phyloP scores from a whole-genome alignment of 1,140 invertebrate genomes.

The Drosophila orosa region DNA sequence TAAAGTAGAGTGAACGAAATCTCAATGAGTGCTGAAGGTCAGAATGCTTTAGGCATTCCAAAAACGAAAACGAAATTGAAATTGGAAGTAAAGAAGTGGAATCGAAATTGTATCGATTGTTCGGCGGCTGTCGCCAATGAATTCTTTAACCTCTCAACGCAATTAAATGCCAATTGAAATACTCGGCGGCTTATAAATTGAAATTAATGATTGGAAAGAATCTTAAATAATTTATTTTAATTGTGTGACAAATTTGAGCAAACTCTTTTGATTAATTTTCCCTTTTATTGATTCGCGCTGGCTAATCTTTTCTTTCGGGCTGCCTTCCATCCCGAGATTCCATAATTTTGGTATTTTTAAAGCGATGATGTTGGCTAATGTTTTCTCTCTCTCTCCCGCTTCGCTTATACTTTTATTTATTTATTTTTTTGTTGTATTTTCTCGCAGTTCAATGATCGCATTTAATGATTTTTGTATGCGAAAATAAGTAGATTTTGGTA shows the following conservation, averaged over 20 bases:
- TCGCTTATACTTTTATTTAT: constrained; percentile 17
- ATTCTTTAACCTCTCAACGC: constrained; percentile 63
- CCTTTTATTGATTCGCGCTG: constrained; percentile 52
- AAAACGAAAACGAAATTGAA: constrained; percentile 65
- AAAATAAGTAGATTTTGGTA: constrained; percentile 81
- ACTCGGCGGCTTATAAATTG: constrained; percentile 48
- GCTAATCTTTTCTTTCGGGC: constrained; percentile 53
- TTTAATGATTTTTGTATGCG: constrained; percentile 82
- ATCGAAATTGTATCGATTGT: constrained; percentile 75
- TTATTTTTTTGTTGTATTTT: constrained; percentile 12
- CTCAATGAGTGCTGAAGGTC: constrained; percentile 81
- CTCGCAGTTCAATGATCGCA: constrained; percentile 74
- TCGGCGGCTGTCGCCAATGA: constrained; percentile 68
- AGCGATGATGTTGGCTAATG: constrained; percentile 48
- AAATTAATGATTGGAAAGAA: constrained; percentile 66
- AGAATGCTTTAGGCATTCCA: constrained; percentile 72
- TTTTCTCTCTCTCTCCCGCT: constrained; percentile 16
- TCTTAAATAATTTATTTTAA: constrained; percentile 63
- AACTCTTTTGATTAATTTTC: constrained; percentile 62
- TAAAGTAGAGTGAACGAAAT: constrained; percentile 49
- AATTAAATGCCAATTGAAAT: constrained; percentile 80
- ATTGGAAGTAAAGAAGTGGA: constrained; percentile 30
- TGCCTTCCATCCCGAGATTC: constrained; percentile 17
- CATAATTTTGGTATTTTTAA: constrained; percentile 71
- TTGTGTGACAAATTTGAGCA: constrained; percentile 72